Evolutionary conservation across 2,888 invertebrate genomes (phyloP), one percentile per base, ranked within the genome.

Genomic region (Cloeon dipterum): DNA sequence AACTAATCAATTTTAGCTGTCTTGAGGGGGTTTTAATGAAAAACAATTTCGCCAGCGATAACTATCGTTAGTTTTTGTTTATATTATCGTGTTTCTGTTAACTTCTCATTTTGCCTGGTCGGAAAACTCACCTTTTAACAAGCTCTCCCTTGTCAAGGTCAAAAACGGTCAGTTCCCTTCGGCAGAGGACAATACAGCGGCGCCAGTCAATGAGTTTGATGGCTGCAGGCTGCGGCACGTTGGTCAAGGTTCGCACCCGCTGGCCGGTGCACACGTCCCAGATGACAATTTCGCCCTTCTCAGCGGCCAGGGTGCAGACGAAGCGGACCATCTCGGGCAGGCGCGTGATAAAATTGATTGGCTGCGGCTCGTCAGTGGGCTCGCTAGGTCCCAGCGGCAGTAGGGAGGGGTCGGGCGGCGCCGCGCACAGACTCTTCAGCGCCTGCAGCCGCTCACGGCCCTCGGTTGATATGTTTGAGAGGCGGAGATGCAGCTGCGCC

Each of bases 121-220:
- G n/a, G n/a, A n/a, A n/a, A n/a, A n/a, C n/a, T n/a, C n/a, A n/a
- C 44, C 61, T 60, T 32, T 57, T 55, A 32, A 59, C 45, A 36
- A 62, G 50, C 16, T 46, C 46, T 3, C 82, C 85, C 55, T 72
- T 68, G 48, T 85, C 71, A 37, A 86, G 58, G 54, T 86, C 74
- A 48, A 79, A 79, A 26, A 83, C 70, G 46, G 72, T 64, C 20
- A 88, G 66, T 53, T 86, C 85, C 26, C 86, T 62, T 39, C 74
- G 67, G 51, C 85, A 85, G 35, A 86, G 60, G 38, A 85, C 77
- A 42, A 85, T 74, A 41, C 78, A 81, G 42, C 68, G 68, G 23
- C 47, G 21, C 50, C 71, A 67, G 49, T 81, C 78, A 36, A 83
- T 75, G 36, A 82, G 74, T 45, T 74, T 73, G 47, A 83, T 53